A percentile compares a stretch with the other conserved stretches of the same genome.
phyloP scores from a whole-genome alignment of 92 coral and sea anemone species.

The Heliopora coerulea region DNA sequence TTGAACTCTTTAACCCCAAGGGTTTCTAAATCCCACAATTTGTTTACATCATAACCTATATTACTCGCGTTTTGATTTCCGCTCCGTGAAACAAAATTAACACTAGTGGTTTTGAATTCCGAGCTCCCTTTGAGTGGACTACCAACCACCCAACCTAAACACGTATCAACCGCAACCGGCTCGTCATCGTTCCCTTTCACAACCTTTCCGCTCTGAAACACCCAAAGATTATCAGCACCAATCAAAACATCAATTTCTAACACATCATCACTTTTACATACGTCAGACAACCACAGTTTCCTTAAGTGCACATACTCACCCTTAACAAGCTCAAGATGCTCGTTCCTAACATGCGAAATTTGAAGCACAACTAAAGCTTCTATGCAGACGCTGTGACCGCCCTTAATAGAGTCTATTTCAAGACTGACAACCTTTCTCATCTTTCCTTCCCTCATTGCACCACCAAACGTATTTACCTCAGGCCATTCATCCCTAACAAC shows the following conservation, averaged over 20 bases:
- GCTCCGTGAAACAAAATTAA: conserved; percentile 1
- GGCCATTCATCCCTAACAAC: conserved; percentile 52
- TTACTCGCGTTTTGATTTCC: too few relatives aligned
- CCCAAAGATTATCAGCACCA: background rate
- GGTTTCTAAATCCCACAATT: conserved; percentile 2
- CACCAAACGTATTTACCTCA: background rate
- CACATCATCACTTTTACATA: background rate
- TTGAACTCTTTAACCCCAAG: conserved; percentile 42
- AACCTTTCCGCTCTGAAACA: conserved; percentile 23
- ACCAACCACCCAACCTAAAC: conserved; percentile 50
- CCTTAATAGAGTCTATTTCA: too few relatives aligned
- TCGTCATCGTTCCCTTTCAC: conserved; percentile 32
- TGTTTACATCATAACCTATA: too few relatives aligned
- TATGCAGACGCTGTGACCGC: too few relatives aligned
- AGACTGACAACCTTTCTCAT: too few relatives aligned
- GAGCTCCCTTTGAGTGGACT: conserved; percentile 40
- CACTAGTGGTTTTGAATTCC: background rate
- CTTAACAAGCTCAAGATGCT: conserved; percentile 43
- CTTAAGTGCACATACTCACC: conserved; percentile 46
- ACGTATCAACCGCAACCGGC: conserved; percentile 46
- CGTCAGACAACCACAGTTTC: conserved; percentile 49
- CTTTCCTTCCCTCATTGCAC: too few relatives aligned
- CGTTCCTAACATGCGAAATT: conserved; percentile 45
- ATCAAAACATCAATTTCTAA: background rate
- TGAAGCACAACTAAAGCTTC: conserved; percentile 54